A percentile compares a stretch with the other conserved stretches of the same genome.
These are phyloP conservation scores for Batillaria attramentaria DNA, from an alignment of 1,140 invertebrate species.

Conservation along the genomic window DNA sequence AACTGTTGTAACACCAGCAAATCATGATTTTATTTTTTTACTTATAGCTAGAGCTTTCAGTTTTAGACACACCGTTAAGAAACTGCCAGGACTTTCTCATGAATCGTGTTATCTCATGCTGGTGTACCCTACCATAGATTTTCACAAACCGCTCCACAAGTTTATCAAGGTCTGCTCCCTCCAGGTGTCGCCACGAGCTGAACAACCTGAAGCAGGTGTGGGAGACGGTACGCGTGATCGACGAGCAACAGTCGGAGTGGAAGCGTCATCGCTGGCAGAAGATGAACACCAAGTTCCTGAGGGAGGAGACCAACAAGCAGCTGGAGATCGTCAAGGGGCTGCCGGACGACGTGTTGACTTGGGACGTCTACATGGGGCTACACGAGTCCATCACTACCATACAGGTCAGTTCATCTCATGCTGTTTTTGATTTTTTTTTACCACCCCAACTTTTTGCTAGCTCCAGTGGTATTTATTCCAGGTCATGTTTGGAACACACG, in stretches of 20 bases:
- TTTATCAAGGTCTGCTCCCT: too few relatives aligned
- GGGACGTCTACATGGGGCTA: slow-evolving; percentile 70
- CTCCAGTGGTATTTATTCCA: too few relatives aligned
- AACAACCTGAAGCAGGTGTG: slow-evolving; percentile 70
- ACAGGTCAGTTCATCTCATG: slow-evolving; percentile 58
- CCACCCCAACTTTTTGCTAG: too few relatives aligned
- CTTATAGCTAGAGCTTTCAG: too few relatives aligned
- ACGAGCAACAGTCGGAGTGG: slow-evolving; percentile 69
- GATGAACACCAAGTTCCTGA: slow-evolving; percentile 67
- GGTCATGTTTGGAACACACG: too few relatives aligned
- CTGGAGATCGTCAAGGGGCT: slow-evolving; percentile 65
- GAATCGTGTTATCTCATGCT: too few relatives aligned
- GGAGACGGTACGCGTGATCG: slow-evolving; percentile 69
- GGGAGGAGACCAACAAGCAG: slow-evolving; percentile 69
- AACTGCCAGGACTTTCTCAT: too few relatives aligned
- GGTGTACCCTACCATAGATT: too few relatives aligned
- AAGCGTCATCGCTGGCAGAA: slow-evolving; percentile 71
- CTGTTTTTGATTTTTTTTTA: not conserved
- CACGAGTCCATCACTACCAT: slow-evolving; percentile 69
- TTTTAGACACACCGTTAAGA: too few relatives aligned
- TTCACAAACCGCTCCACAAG: too few relatives aligned
- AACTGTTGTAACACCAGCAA: too few relatives aligned
- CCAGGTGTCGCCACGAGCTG: slow-evolving; percentile 66
- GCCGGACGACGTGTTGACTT: slow-evolving; percentile 65
- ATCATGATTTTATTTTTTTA: too few relatives aligned